Evolutionary conservation across 1,140 invertebrate genomes (phyloP), one percentile per base, ranked within the genome.

Genomic region (Atta texana): DNA sequence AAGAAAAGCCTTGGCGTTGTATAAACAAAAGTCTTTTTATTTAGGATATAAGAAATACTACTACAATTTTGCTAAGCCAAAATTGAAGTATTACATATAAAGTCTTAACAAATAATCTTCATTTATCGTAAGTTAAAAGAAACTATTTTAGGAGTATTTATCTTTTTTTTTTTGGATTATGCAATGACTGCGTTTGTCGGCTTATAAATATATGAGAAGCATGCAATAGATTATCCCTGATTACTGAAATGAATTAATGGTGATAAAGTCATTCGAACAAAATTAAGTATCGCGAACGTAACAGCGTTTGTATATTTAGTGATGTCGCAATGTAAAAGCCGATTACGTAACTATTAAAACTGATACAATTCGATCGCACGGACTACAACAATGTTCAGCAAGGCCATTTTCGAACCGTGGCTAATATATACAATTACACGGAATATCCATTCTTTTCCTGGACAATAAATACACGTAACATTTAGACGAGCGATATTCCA

Each of bases 331-430:
- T 7, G 55, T 51, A 74, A 84, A 74, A 57, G 24, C 2, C 57
- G 55, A 84, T 84, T 84, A 51, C 55, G 51, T 61, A 84, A 84
- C 69, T 61, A 63, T 75, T 75, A 34, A 34, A 14, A 44, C 12
- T 28, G 69, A 59, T 51, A 61, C 55, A 24, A 75, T 84, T 84
- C 80, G 80, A 75, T 63, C 69, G 78, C 14, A 18, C 28, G 14
- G 61, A 16, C 63, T 68, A 49, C 24, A 75, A 84, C 80, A 84
- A 75, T 84, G 28, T 34, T 34, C 24, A 18, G n/a, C 80, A 75
- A 84, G 80, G 80, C 24, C 69, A 8, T 82, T 74, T 49, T 18
- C 34, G 51, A 72, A n/a, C 51, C 21, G 34, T 31, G 34, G 64
- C 53, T 74, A 31, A 74, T 61, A 59, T 16, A n/a, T 18, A 61